Evolutionary conservation across 2,888 invertebrate genomes (phyloP).

Genomic region (Opisthograptis luteolata): DNA sequence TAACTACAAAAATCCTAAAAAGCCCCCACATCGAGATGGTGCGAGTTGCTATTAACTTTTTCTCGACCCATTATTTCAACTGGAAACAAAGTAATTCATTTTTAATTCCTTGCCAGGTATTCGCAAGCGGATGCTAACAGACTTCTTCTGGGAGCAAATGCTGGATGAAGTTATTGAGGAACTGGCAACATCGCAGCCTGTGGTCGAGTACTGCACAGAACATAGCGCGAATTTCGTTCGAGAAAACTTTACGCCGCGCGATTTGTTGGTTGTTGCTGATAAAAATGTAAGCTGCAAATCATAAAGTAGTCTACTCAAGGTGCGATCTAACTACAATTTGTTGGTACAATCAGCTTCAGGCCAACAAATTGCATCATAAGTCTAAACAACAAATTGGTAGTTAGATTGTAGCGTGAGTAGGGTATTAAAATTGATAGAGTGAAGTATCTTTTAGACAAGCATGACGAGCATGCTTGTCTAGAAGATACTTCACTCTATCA

Average conservation of each 20-base stretch:
- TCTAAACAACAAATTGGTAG: too few relatives aligned
- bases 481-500: too few relatives aligned
- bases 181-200: slow-evolving; percentile 61
- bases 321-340: too few relatives aligned
- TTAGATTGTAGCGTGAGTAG: too few relatives aligned
- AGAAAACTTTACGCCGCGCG: slow-evolving; percentile 69
- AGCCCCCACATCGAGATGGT: slow-evolving; percentile 59
- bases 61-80: too few relatives aligned
- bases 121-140: slow-evolving; percentile 71
- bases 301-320: too few relatives aligned
- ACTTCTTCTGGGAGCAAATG: slow-evolving; percentile 81
- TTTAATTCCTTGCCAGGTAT: slow-evolving; percentile 59
- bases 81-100: too few relatives aligned
- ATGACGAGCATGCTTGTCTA: too few relatives aligned
- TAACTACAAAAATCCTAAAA: slow-evolving; percentile 58
- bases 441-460: too few relatives aligned
- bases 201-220: slow-evolving; percentile 71
- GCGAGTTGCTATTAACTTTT: slow-evolving; percentile 1
- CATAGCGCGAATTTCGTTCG: slow-evolving; percentile 71
- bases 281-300: slow-evolving; percentile 58
- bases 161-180: slow-evolving; percentile 79
- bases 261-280: slow-evolving; percentile 65
- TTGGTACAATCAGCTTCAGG: too few relatives aligned
- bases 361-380: too few relatives aligned
- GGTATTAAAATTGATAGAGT: too few relatives aligned